phyloP scores from a whole-genome alignment of 2,797 vertebrate species.

The Dallia pectoralis region DNA sequence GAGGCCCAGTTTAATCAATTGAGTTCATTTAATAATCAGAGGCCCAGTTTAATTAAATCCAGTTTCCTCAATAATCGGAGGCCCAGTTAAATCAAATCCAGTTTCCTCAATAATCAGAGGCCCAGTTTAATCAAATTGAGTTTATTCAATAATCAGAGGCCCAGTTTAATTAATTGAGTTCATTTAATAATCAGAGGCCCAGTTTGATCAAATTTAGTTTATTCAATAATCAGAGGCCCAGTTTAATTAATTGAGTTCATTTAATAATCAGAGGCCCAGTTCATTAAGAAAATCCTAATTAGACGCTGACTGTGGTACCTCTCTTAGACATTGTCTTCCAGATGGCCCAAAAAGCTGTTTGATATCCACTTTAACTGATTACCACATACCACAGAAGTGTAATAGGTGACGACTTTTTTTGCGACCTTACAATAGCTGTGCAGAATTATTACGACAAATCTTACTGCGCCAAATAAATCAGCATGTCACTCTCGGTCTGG shows the following conservation, averaged over 20 bases:
- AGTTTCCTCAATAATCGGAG: constrained; percentile 35
- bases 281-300: constrained; percentile 40
- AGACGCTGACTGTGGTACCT: constrained; percentile 42
- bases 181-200: constrained; percentile 30
- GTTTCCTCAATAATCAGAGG: constrained; percentile 32
- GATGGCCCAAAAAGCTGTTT: constrained; percentile 24
- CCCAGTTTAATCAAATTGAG: too few relatives aligned
- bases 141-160: constrained; percentile 35
- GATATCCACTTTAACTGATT: constrained; percentile 24
- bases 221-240: constrained; percentile 37
- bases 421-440: too few relatives aligned
- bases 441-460: too few relatives aligned
- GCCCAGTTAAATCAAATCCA: too few relatives aligned
- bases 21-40: constrained; percentile 31
- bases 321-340: constrained; percentile 23
- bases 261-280: constrained; percentile 33
- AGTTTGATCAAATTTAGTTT: too few relatives aligned
- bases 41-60: constrained; percentile 34
- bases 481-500: too few relatives aligned
- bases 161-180: too few relatives aligned
- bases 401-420: too few relatives aligned
- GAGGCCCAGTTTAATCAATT: too few relatives aligned
- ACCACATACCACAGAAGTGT: not conserved
- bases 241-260: constrained; percentile 18
- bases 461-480: too few relatives aligned